phyloP scores from a whole-genome alignment of 1,140 invertebrate genomes.

The Triops cancriformis region DNA sequence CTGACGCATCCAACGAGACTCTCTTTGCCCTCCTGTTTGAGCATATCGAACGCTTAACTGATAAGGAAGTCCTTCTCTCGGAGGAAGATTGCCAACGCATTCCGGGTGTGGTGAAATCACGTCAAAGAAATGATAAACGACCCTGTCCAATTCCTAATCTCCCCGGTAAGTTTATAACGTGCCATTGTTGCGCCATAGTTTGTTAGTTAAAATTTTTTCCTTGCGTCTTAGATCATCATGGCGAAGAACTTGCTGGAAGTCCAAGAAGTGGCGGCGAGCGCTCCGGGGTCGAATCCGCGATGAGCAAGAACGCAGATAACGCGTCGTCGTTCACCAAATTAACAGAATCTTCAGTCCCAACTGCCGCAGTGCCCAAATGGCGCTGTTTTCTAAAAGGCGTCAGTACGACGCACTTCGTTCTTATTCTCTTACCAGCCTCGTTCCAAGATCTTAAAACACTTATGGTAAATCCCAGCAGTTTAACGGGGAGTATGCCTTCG shows the following conservation, averaged over 20 bases:
- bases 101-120: not conserved
- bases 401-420: conserved; percentile 51
- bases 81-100: conserved; percentile 30
- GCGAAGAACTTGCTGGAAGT: not conserved
- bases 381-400: conserved; percentile 59
- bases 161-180: not conserved
- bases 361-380: conserved; percentile 44
- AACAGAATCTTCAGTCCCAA: not conserved
- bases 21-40: conserved; percentile 32
- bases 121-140: conserved; percentile 11
- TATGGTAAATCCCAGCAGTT: conserved; percentile 33
- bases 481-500: not conserved
- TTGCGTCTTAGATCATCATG: not conserved
- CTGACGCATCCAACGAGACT: conserved; percentile 32
- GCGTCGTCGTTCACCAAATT: not conserved
- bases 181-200: not conserved
- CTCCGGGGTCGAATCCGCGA: not conserved
- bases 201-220: not conserved
- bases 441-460: conserved; percentile 47
- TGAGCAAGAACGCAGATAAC: not conserved
- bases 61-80: conserved; percentile 26
- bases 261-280: not conserved
- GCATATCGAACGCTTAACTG: conserved; percentile 29
- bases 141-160: conserved; percentile 2
- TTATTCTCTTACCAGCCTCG: conserved; percentile 59